phyloP scores from a whole-genome alignment of 2,797 vertebrate species.

The Sternotherus odoratus region DNA sequence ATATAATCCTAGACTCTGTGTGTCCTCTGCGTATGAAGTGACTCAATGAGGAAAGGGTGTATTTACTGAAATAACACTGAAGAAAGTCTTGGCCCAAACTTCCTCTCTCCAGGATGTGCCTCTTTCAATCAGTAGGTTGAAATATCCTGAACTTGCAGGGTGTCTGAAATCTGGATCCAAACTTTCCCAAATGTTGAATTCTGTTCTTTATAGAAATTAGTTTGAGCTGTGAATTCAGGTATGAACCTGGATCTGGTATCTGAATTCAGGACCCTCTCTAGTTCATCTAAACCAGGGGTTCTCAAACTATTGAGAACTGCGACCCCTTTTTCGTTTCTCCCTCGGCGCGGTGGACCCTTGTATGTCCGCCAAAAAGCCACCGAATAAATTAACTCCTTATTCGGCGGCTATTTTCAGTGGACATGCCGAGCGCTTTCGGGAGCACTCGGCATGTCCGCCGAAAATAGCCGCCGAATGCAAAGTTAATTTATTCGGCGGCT shows the following conservation, averaged over 20 bases:
- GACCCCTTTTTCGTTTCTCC: no score
- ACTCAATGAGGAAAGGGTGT: neutral
- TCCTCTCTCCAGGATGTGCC: neutral
- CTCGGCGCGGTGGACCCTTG: no score
- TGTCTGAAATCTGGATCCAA: neutral
- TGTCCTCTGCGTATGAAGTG: neutral
- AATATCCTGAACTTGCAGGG: neutral
- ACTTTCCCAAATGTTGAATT: neutral
- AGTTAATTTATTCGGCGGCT: no score
- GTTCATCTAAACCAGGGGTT: rapidly evolving
- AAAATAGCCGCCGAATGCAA: no score
- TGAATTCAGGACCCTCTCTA: neutral
- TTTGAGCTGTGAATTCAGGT: neutral
- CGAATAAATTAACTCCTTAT: no score
- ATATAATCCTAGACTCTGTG: neutral
- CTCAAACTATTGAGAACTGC: no score
- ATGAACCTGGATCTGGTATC: neutral
- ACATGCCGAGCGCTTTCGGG: no score
- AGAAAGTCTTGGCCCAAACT: neutral
- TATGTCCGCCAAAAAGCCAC: no score
- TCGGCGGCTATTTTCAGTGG: no score
- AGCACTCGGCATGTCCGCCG: no score
- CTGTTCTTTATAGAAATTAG: neutral
- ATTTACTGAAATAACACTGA: neutral
- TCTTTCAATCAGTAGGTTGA: neutral